Conservation (phyloP, 2,113 vertebrate species). For the Numenius arquata region DNA sequence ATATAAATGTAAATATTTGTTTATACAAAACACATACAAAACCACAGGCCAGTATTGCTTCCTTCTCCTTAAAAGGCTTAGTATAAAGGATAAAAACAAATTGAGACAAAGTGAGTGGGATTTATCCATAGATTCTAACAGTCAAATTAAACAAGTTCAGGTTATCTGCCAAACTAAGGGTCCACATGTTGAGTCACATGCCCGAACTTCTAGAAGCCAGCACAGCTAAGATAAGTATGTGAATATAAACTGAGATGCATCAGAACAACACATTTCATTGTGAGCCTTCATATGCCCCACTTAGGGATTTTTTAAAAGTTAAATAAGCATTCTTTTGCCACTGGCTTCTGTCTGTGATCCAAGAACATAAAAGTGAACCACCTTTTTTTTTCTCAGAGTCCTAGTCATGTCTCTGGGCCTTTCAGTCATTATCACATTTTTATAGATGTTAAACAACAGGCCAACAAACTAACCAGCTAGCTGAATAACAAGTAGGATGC, state of each 20-base stretch:
- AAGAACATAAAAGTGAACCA: neutral
- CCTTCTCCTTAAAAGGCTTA: neutral
- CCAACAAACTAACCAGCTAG: neutral
- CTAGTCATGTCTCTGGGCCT: neutral
- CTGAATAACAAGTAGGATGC: neutral
- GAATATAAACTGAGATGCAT: neutral
- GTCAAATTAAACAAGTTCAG: neutral
- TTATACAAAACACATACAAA: neutral
- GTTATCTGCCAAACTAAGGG: neutral
- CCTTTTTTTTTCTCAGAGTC: neutral
- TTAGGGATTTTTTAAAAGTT: neutral
- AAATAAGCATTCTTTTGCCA: neutral
- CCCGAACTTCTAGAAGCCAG: neutral
- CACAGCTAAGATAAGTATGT: neutral
- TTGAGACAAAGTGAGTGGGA: neutral
- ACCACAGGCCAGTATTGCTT: neutral
- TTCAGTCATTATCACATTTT: slow-evolving; percentile 32
- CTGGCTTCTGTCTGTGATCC: neutral
- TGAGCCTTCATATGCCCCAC: neutral
- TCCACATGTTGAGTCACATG: neutral
- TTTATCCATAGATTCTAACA: neutral
- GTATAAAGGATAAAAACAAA: neutral
- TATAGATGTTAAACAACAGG: slow-evolving; percentile 21
- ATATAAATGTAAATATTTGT: neutral
- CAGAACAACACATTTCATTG: neutral